Evolutionary conservation across 2,888 invertebrate genomes (phyloP), one percentile per base, ranked within the genome.

Genomic region (Rhamphomyia laevipes): DNA sequence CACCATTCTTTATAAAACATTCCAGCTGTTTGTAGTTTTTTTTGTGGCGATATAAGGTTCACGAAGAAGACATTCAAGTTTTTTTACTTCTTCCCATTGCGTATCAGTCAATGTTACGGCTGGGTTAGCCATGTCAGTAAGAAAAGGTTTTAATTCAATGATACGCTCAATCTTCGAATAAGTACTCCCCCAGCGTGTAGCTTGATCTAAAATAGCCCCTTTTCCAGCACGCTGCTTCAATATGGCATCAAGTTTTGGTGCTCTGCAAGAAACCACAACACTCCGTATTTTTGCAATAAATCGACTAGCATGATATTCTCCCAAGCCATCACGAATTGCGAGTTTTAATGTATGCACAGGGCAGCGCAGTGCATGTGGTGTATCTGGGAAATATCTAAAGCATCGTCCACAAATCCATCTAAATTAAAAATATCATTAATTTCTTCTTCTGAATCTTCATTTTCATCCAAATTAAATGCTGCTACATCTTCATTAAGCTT

Each of bases 41-140:
- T 33, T 33, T 33, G 33, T 33, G 33, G 33, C 33, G 33, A 33
- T 33, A 33, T 33, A 33, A 33, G 33, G 33, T 13, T 33, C 12
- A 3, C 33, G 33, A 33, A 33, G 33, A 33, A 33, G 11, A 33
- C 13, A 33, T 33, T 33, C 33, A 33, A 33, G 33, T 33, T 33
- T 33, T 33, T 33, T 33, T 33, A 33, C 33, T 33, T 33, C 33
- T 33, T 33, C 33, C 33, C 33, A 33, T 33, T 33, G 33, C 33
- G 33, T 13, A 33, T 33, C 33, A 33, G 33, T 33, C 33, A 6
- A 21, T 21, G 43, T 43, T 43, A 43, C 17, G n/a, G 23, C 11
- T 43, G 23, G 43, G 43, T 43, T 43, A 11, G 43, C 43, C 43
- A 43, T 43, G 43, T 21, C 43, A 43, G 43, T 43, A 21, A 43